Base-by-base conservation (phyloP, 2,888 invertebrate species). In the Theretra japonica region DNA sequence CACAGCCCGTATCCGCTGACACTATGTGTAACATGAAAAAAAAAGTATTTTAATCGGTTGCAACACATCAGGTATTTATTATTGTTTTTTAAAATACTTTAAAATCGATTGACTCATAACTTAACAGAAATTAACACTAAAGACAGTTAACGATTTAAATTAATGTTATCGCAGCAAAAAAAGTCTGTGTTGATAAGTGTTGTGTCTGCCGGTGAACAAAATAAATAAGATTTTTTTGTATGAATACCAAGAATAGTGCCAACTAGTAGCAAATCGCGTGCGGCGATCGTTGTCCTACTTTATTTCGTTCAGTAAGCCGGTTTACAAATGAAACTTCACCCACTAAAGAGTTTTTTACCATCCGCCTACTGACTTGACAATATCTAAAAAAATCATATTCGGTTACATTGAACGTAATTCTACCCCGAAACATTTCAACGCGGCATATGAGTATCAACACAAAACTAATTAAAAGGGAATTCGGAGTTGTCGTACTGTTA, bases 221-320 rank as follows among this genome's bases (percentile, higher is more conserved):
- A 75, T 74, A 74, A 77, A 75, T 68, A 73, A 73, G 73, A 75
- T 76, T 74, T 72, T 76, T 79, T 78, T 72, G 73, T 74, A 73
- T 73, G 74, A 75, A 75, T 73, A 71, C 68, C 70, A 72, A 79
- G 76, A 79, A 76, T 76, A 77, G 74, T 78, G 75, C 73, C 78
- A 81, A 81, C 78, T 79, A 76, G 73, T 77, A 74, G 73, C 75
- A 74, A 82, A 79, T 88, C 83, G 89, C 88, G 88, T 89, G 89
- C 83, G 80, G 70, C 80, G 81, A 84, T 79, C 76, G 82, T 73
- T 84, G 90, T 83, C 89, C 90, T 88, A 90, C 82, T 85, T 87
- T 80, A 79, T 79, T 82, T 80, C 75, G 82, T 81, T 79, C 84
- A 75, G 78, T 76, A 78, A 84, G 82, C 83, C 81, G 86, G 82